These are phyloP conservation scores for Prochilodus magdalenae DNA, from an alignment of 2,113 vertebrate genomes.

Conservation along the genomic window DNA sequence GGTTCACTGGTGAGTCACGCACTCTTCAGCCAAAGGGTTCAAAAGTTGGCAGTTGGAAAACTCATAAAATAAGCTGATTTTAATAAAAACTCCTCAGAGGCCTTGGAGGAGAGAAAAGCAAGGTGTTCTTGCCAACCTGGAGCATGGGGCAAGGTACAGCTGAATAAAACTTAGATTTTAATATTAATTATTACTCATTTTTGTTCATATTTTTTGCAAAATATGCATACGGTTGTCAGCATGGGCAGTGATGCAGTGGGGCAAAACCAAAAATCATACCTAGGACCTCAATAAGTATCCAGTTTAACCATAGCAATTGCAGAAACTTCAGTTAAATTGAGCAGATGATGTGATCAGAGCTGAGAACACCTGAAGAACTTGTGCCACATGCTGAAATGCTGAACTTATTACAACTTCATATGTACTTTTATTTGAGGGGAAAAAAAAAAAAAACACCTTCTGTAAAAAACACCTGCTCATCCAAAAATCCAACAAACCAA, in stretches of 20 bases:
- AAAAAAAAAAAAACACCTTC: no score
- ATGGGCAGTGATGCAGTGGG: neutral
- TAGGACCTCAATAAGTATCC: neutral
- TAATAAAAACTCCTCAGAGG: slow-evolving; percentile 21
- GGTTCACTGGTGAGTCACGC: slow-evolving; percentile 38
- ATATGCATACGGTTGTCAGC: neutral
- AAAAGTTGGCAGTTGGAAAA: slow-evolving; percentile 30
- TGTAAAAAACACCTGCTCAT: no score
- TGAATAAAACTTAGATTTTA: slow-evolving; percentile 38
- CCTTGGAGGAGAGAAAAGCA: slow-evolving; percentile 8
- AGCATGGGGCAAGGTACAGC: slow-evolving; percentile 17
- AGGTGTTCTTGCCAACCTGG: neutral
- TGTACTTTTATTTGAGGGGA: no score
- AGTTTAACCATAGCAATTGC: no score
- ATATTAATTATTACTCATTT: slow-evolving; percentile 4
- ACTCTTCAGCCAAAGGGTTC: slow-evolving; percentile 30
- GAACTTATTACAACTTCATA: no score
- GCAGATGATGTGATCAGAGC: no score
- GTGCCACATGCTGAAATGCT: no score
- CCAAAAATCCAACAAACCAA: no score
- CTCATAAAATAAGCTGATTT: slow-evolving; percentile 32
- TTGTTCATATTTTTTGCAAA: neutral
- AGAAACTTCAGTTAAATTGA: no score
- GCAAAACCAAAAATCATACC: neutral
- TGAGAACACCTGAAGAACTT: no score